A percentile compares a stretch with the other conserved stretches of the same genome.
Evolutionary conservation across 1,140 invertebrate genomes (phyloP).

Genomic region (Bombus consobrinus): DNA sequence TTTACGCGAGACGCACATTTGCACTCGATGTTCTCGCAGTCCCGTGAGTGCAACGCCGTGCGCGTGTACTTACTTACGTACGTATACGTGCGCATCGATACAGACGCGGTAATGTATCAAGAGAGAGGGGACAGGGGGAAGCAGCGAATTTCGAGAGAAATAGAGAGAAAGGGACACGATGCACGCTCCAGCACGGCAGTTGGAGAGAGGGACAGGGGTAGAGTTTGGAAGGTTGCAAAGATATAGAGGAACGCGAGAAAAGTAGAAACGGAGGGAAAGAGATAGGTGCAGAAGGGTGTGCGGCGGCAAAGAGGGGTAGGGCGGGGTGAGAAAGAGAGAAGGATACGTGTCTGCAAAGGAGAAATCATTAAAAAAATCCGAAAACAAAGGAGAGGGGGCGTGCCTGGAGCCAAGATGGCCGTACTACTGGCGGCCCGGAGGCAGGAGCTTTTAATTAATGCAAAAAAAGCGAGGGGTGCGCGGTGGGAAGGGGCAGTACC

Average conservation of each 20-base stretch:
- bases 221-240: slow-evolving; percentile 35
- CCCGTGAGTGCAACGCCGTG: not conserved
- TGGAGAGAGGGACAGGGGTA: not conserved
- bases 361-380: slow-evolving; percentile 79
- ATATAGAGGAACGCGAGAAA: not conserved
- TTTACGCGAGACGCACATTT: slow-evolving; percentile 38
- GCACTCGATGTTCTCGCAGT: slow-evolving; percentile 22
- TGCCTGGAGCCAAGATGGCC: slow-evolving; percentile 81
- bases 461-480: slow-evolving; percentile 69
- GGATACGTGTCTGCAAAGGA: slow-evolving; percentile 66
- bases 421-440: slow-evolving; percentile 72
- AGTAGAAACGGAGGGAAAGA: not conserved
- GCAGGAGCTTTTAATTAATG: slow-evolving; percentile 81
- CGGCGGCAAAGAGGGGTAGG: not conserved
- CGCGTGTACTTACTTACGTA: not conserved
- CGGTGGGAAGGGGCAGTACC: slow-evolving; percentile 12
- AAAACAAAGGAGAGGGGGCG: slow-evolving; percentile 81
- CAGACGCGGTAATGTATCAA: slow-evolving; percentile 49
- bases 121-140: slow-evolving; percentile 13
- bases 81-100: slow-evolving; percentile 17
- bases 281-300: not conserved
- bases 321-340: slow-evolving; percentile 39
- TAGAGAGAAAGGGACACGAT: slow-evolving; percentile 16
- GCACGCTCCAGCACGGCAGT: not conserved
- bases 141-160: slow-evolving; percentile 54